Base-by-base conservation (phyloP, 2,797 vertebrate species). In the Coregonus sp. region DNA sequence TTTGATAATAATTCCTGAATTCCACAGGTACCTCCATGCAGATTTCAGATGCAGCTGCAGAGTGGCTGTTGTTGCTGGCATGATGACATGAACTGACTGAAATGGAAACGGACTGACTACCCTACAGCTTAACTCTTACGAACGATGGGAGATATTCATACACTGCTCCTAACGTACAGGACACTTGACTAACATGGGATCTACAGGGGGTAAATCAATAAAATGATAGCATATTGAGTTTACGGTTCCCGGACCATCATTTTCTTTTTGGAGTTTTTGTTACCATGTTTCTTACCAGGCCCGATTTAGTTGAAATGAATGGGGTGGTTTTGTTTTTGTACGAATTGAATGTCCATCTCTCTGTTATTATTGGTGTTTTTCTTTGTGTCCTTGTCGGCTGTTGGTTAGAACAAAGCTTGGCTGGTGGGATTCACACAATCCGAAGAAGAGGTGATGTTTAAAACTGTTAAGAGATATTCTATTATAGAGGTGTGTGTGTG, bases 1-100 rank as follows among this genome's bases (percentile, higher is more conserved):
- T 96, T 95, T 89, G 25, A 90, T 90, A 61, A 63, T 25, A 82
- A 86, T 94, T 96, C 93, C 93, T 93, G 86, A 92, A 86, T 86
- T 90, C 80, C 81, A 80, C 86, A 86, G 87, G 91, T 91, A 85
- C 77, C 88, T 90, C 82, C 82, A 77, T 85, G 86, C 86, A 88
- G 90, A 89, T 92, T 92, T 63, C 9, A 88, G 59, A 12, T 25
- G 85, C 86, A 80, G 78, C 86, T 90, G 89, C 84, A 76, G 86
- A 89, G 82, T 88, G 89, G 90, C 89, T 89, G 85, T 86, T 87
- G 86, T 73, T 40, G 86, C 84, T 85, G 78, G 85, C 79, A 65
- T 73, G 82, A 84, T 20, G 20, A 63, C 20, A 87, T 47, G 70
- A 89, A 90, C 86, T 84, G 88, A 89, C 85, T 83, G 3, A 25